These are phyloP conservation scores for Lordiphosa clarofinis DNA, from an alignment of 1,140 invertebrate species.

Conservation along the genomic window DNA sequence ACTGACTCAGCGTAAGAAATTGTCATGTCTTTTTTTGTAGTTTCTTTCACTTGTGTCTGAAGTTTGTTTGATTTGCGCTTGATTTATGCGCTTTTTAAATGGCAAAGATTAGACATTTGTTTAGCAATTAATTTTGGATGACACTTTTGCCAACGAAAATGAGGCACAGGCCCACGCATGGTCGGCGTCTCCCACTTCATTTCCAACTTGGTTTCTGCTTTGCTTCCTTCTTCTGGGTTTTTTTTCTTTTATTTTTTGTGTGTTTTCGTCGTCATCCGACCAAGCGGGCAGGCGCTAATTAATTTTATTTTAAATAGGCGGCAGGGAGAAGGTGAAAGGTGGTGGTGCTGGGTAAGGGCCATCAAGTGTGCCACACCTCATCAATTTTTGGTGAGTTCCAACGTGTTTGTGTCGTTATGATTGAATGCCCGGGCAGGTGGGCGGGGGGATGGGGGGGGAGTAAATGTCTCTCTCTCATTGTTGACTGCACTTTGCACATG, in stretches of 20 bases:
- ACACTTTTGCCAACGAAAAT: slow-evolving; percentile 54
- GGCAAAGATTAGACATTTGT: slow-evolving; percentile 77
- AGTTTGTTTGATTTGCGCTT: slow-evolving; percentile 66
- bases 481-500: no score
- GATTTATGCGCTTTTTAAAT: slow-evolving; percentile 76
- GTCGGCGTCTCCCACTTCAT: no score
- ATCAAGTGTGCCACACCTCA: slow-evolving; percentile 61
- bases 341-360: slow-evolving; percentile 14
- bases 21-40: slow-evolving; percentile 35
- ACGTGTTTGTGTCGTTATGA: slow-evolving; percentile 38
- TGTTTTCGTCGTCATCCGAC: slow-evolving; percentile 28
- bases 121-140: slow-evolving; percentile 72
- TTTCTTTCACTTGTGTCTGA: slow-evolving; percentile 5
- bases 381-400: slow-evolving; percentile 42
- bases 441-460: not conserved
- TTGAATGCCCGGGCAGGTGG: slow-evolving; percentile 29
- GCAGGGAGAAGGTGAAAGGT: not conserved
- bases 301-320: slow-evolving; percentile 47
- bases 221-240: not conserved
- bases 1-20: slow-evolving; percentile 19
- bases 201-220: not conserved
- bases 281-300: slow-evolving; percentile 71
- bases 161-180: slow-evolving; percentile 22
- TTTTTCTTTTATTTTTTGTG: slow-evolving; percentile 2
- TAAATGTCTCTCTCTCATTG: not conserved